phyloP scores from a whole-genome alignment of 2,888 invertebrate species.

The Sisyra terminalis region DNA sequence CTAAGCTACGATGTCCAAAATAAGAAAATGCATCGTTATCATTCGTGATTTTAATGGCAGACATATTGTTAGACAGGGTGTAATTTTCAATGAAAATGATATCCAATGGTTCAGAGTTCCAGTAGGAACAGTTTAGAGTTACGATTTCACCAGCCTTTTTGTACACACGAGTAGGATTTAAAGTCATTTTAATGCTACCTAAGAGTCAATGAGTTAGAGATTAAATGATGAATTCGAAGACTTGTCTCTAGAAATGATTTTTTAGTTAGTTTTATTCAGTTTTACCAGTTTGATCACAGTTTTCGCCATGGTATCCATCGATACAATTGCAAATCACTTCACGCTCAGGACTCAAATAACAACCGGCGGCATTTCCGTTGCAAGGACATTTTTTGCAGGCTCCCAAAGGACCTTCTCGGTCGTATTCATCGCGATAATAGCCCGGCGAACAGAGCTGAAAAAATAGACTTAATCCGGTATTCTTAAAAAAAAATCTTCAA shows the following conservation, averaged over 20 bases:
- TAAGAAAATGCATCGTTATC: background rate
- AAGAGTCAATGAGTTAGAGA: background rate
- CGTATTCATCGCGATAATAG: slow-evolving; percentile 49
- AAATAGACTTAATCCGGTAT: too few species aligned
- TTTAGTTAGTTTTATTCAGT: too few species aligned
- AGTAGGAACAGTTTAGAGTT: slow-evolving; percentile 32
- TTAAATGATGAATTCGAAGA: slow-evolving; percentile 6
- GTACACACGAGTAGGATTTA: slow-evolving; percentile 28
- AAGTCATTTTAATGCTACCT: slow-evolving; percentile 22
- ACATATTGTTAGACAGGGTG: background rate
- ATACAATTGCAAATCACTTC: slow-evolving; percentile 54
- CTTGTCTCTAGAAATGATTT: slow-evolving; percentile 2
- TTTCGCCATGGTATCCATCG: slow-evolving; percentile 48
- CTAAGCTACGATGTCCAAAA: background rate
- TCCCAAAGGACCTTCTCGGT: slow-evolving; percentile 30
- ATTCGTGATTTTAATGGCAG: background rate
- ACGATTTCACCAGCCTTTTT: slow-evolving; percentile 25
- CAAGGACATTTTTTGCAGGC: slow-evolving; percentile 62
- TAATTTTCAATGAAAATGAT: slow-evolving; percentile 24
- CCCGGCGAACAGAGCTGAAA: slow-evolving; percentile 38
- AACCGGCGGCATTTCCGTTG: slow-evolving; percentile 51
- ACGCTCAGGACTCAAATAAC: slow-evolving; percentile 35
- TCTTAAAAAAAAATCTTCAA: slow-evolving; percentile 1
- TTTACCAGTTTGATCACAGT: slow-evolving; percentile 44
- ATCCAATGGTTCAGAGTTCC: slow-evolving; percentile 23